Base-by-base conservation (phyloP, 2,797 vertebrate genomes). In the Pangasius larnaudii region DNA sequence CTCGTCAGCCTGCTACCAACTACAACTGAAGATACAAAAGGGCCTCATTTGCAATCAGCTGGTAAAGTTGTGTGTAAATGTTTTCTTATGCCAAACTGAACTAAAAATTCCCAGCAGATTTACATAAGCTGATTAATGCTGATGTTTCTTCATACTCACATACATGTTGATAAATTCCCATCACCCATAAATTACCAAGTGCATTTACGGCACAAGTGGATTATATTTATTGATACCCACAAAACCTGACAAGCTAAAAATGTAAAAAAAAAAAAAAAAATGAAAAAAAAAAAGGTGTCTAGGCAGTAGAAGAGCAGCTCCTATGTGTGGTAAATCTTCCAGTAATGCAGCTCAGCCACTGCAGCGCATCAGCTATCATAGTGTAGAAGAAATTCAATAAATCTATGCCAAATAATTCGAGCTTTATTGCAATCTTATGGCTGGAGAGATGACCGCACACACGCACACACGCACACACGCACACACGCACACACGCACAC, bases 1-100 rank as follows among this genome's bases (percentile, higher is more conserved):
- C 51, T 53, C 51, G 51, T 16, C 51, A 53, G 18, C 51, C 18
- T 53, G 36, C 14, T 2, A 7, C 30, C 30, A 69, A 16, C 4
- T 5, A 0, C 7, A 71, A 71, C 3, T 53, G 10, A 69, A 33
- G 86, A 39, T 39, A 36, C 33, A 36, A 39, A 39, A 71, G 6
- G 30, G 1, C 18, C 91, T 87, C 88, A 33, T 81, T 30, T 78
- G 72, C 86, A 80, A 19, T 61, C 77, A n/a, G 69, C 89, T 51
- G 88, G 56, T 58, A 58, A 58, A 24, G 11, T 10, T 24, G 30
- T 30, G 14, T 69, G 33, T 71, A 30, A 65, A 53, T 53, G 13
- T 9, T 61, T 61, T 2, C 59, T 11, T 24, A 24, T 24, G 59
- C 11, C 59, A 63, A 63, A n/a, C 61, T 5, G 11, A 65, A 30